Evolutionary conservation across 2,113 vertebrate genomes (phyloP), one percentile per base, ranked within the genome.

Genomic region (Melanotaenia duboulayi): DNA sequence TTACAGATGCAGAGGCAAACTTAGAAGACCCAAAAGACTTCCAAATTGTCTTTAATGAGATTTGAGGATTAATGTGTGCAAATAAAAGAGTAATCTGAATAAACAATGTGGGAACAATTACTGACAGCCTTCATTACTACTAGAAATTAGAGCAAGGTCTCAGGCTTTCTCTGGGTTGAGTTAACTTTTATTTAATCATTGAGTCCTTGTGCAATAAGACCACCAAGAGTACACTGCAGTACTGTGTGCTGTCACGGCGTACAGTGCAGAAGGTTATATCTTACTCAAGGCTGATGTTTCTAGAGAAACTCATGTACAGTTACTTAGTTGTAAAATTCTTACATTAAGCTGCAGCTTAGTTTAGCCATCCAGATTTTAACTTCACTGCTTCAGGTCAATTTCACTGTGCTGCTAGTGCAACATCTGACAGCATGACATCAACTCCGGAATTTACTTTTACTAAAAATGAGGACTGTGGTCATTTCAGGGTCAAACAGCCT

Each of bases 41-140:
- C 2, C 5, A 42, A 58, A 59, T 51, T 17, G 14, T 25, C 7
- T 54, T 57, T 23, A 67, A 70, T 61, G 22, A 49, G 37, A 25
- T 56, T 25, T 57, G 39, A 50, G 42, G 28, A 48, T 49, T 61
- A 4, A 25, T 24, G 10, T 22, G 37, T 17, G 35, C 9, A 49
- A 57, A 59, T 54, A 59, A 20, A 67, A 22, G 44, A 19, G 16
- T 17, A 61, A 69, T 56, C 17, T 20, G 50, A n/a, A 49, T n/a
- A 22, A 17, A 46, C 70, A 62, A 32, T 55, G 23, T 37, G 58
- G 66, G 44, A 82, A 54, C 40, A 78, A 72, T 35, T 46, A 10
- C 59, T 40, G 80, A 69, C 62, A 80, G 42, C 1, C 11, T 23
- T 71, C 20, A 63, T 64, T 44, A 46, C 42, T 10, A 48, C 22